These are phyloP conservation scores for Aspidapion aeneum DNA, from an alignment of 2,888 invertebrate genomes.

Conservation along the genomic window DNA sequence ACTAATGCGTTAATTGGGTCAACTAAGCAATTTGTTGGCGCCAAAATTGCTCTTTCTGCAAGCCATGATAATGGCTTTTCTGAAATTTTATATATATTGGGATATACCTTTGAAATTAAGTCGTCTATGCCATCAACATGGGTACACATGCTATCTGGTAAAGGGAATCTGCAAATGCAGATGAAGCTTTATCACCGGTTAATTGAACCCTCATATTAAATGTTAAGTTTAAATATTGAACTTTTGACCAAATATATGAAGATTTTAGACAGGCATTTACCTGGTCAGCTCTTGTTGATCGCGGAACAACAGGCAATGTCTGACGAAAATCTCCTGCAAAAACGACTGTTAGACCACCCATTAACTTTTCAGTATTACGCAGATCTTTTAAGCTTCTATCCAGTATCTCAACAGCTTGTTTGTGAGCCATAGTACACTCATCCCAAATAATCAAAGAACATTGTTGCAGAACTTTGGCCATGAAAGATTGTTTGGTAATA, in stretches of 20 bases:
- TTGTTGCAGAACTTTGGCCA: conserved; percentile 7
- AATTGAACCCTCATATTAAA: not conserved
- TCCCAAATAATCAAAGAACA: conserved; percentile 15
- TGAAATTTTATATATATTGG: no score
- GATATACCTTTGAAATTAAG: no score
- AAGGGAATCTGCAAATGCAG: no score
- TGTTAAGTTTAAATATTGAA: no score
- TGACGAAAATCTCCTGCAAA: conserved; percentile 16
- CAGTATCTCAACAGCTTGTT: conserved; percentile 12
- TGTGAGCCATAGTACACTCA: conserved; percentile 18
- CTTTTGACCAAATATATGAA: not conserved
- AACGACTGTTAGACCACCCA: conserved; percentile 10
- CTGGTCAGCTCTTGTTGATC: conserved; percentile 37
- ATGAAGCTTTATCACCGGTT: not conserved
- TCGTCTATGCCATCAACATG: no score
- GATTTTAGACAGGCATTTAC: conserved; percentile 34
- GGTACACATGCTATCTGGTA: no score
- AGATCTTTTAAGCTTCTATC: conserved; percentile 13
- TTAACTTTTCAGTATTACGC: no score
- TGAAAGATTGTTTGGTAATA: conserved; percentile 21
- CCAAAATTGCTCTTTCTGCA: no score
- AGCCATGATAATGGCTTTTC: no score
- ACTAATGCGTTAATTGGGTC: no score
- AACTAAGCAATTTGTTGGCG: no score
- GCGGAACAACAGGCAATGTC: conserved; percentile 30